Base-by-base conservation (phyloP, 2,888 invertebrate genomes). In the Serrognathus titanus region DNA sequence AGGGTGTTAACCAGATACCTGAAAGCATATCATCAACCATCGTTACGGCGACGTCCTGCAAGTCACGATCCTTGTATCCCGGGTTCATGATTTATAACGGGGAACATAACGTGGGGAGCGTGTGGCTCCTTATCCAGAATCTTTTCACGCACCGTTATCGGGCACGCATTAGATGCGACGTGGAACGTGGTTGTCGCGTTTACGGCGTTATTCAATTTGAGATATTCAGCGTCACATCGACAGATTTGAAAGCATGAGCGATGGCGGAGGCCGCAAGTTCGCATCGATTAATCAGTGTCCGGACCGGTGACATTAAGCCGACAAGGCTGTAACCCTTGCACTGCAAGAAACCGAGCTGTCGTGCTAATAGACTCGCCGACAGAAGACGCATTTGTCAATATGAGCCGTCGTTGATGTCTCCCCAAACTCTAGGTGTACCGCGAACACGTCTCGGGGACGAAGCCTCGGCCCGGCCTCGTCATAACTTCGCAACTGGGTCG, bases 281-380 rank as follows among this genome's bases (percentile, higher is more conserved):
- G 59, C 64, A 61, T 67, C 71, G 63, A 72, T 72, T 72, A 72
- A 72, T 72, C 71, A 70, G 67, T 65, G 69, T 70, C 71, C 62
- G 47, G 57, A 53, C 52, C 51, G 55, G 59, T 62, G 66, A 69
- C 66, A 63, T 63, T 66, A 63, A 66, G 64, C 63, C 16, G 67
- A 69, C 66, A 65, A 61, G 67, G 67, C 58, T 63, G 64, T 60
- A 63, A 66, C 63, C 63, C 65, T 65, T 66, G 58, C 63, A 62
- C 62, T 57, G 62, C 67, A 67, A 69, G 68, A 69, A 68, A 69
- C 61, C 60, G 53, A 57, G 55, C 66, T 63, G 66, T 63, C 63
- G 59, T 60, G 53, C 66, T 69, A 70, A 69, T 68, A 68, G 69
- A 68, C 67, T 63, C 55, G 60, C 62, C 65, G 70, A 68, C 70